A percentile compares a stretch with the other conserved stretches of the same genome.
Conservation (phyloP, 1,140 invertebrate species). For the Geopemphigus sp. region DNA sequence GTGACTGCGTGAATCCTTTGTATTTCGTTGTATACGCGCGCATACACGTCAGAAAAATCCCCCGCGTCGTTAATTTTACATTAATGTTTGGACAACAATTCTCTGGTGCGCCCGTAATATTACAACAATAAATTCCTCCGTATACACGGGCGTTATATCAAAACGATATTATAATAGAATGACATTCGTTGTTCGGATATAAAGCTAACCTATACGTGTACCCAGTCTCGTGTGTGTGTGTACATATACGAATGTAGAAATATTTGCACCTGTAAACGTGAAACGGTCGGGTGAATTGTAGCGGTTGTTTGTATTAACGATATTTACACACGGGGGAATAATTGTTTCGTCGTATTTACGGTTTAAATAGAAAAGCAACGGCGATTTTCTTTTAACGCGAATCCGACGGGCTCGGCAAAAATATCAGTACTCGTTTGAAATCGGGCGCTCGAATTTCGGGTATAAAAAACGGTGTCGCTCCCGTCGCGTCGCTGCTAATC, state of each 20-base stretch:
- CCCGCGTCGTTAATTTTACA: constrained; percentile 8
- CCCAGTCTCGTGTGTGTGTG: too few relatives aligned
- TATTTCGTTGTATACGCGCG: not conserved
- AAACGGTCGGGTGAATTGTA: not conserved
- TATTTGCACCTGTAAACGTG: too few relatives aligned
- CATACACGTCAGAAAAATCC: not conserved
- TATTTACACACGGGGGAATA: not conserved
- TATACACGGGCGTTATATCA: too few relatives aligned
- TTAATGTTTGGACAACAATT: constrained; percentile 4
- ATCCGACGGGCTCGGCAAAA: not conserved
- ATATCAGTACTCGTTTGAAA: not conserved
- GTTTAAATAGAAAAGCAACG: not conserved
- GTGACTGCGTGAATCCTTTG: not conserved
- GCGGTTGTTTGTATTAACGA: not conserved
- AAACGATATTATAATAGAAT: too few relatives aligned
- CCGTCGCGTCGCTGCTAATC: not conserved
- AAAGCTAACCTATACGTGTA: too few relatives aligned
- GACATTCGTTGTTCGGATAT: too few relatives aligned
- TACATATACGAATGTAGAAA: too few relatives aligned
- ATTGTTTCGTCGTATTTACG: not conserved
- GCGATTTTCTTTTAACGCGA: not conserved
- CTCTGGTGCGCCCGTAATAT: not conserved
- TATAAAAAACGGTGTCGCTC: too few relatives aligned
- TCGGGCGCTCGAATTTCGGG: too few relatives aligned
- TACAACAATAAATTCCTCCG: constrained; percentile 8